phyloP scores from a whole-genome alignment of 2,797 vertebrate species.

The Falco cherrug region DNA sequence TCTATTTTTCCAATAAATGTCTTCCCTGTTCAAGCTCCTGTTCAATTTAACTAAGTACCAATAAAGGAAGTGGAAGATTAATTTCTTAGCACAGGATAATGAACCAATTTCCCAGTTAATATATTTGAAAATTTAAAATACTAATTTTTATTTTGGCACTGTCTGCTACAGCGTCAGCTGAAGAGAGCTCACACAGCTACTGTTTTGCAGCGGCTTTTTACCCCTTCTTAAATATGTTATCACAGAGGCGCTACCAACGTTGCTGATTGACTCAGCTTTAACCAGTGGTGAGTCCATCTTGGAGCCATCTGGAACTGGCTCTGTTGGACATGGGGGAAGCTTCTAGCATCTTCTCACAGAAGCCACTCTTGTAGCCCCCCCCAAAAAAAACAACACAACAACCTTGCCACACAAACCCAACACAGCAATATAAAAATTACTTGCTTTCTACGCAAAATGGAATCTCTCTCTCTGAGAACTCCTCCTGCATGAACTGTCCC shows the following conservation, averaged over 20 bases:
- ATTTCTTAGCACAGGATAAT: not conserved
- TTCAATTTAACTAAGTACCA: not conserved
- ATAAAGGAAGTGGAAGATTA: not conserved
- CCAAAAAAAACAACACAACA: no score
- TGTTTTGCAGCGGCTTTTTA: not conserved
- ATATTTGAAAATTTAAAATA: not conserved
- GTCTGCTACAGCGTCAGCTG: not conserved
- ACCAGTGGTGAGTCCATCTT: not conserved
- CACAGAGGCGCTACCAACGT: not conserved
- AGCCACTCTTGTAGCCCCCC: no score
- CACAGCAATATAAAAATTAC: no score
- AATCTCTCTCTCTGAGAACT: no score
- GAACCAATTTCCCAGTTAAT: not conserved
- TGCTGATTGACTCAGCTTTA: no score
- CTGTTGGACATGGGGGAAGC: no score
- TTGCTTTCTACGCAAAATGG: no score
- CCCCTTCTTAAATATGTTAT: not conserved
- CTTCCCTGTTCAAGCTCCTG: not conserved
- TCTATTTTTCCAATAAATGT: not conserved
- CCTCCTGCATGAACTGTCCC: no score
- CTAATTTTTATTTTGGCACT: not conserved
- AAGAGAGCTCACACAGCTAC: not conserved
- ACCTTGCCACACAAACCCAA: no score
- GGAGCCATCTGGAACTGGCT: not conserved
- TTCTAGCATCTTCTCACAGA: no score